Conservation (phyloP, 1,140 invertebrate genomes). For the Ips typographus region DNA sequence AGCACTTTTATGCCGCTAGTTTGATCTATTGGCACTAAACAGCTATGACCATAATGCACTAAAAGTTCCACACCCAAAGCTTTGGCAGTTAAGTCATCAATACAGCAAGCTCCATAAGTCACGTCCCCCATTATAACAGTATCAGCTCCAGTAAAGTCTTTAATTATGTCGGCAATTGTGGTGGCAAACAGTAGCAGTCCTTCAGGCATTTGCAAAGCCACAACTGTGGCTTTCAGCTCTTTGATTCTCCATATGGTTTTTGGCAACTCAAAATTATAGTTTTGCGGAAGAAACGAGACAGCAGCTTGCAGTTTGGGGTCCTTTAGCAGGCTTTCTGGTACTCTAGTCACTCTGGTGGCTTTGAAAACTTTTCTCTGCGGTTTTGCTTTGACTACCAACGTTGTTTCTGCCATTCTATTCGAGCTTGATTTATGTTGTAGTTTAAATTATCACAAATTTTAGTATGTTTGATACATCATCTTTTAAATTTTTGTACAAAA, state of each 20-base stretch:
- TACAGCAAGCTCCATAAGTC: slow-evolving; percentile 98
- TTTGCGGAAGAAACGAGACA: slow-evolving; percentile 76
- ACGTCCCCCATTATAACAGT: slow-evolving; percentile 97
- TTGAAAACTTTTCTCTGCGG: slow-evolving; percentile 76
- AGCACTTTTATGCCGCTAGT: slow-evolving; percentile 88
- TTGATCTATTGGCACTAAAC: slow-evolving; percentile 93
- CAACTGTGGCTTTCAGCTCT: slow-evolving; percentile 77
- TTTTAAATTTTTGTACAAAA: not conserved
- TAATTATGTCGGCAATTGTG: slow-evolving; percentile 91
- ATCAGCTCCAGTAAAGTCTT: slow-evolving; percentile 89
- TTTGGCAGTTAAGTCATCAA: slow-evolving; percentile 96
- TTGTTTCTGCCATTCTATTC: slow-evolving; percentile 41
- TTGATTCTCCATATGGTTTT: slow-evolving; percentile 97
- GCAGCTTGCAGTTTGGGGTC: slow-evolving; percentile 75
- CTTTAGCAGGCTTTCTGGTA: slow-evolving; percentile 82
- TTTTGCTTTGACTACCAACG: slow-evolving; percentile 74
- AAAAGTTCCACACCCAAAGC: slow-evolving; percentile 89
- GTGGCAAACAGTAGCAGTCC: slow-evolving; percentile 90
- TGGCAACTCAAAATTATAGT: slow-evolving; percentile 99
- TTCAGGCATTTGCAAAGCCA: slow-evolving; percentile 97
- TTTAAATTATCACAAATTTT: not conserved
- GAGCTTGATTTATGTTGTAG: not conserved
- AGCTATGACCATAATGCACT: slow-evolving; percentile 98
- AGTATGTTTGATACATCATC: not conserved
- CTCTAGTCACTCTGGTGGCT: slow-evolving; percentile 71